Evolutionary conservation across 2,888 invertebrate genomes (phyloP), one percentile per base, ranked within the genome.

Genomic region (Tubiluchus corallicola): DNA sequence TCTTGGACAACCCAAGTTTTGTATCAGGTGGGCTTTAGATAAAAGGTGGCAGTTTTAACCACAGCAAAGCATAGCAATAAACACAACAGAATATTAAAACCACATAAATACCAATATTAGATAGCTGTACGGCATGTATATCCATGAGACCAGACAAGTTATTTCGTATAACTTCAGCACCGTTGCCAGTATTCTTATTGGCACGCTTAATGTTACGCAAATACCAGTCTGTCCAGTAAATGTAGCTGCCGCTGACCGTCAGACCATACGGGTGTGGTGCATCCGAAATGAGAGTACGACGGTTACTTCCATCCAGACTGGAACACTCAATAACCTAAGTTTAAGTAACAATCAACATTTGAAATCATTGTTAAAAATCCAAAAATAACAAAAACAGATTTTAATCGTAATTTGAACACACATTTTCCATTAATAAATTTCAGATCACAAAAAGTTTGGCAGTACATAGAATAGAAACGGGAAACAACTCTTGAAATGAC

Each of bases 141-240:
- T 85, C 85, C 84, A 87, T 85, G 2, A 84, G 67, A 0, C 82
- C 82, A 53, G 79, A 77, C 41, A 87, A 68, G 55, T 82, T 79
- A 17, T 74, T 74, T 48, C 77, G 68, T 3, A 84, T 73, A 19
- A 74, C 68, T 1, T 71, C 68, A 41, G 71, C 69, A 47, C 76
- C 73, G 5, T 71, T 69, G 0, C 79, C 79, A 44, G 74, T 76
- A 1, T 66, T 68, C 56, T 82, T 82, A 50, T 59, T 54, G 0
- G 82, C 80, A 60, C 77, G 68, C 55, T 83, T 78, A 16, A 88
- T 62, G 0, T 81, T 76, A 56, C 78, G 74, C 0, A 81, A 78
- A 57, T 78, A 76, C 87, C 87, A 88, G 63, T 88, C 88, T 1
- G 85, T 87, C 87, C 87, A 90, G 59, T 82, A 88, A 50, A 78